Evolutionary conservation across 2,797 vertebrate species (phyloP).

Genomic region (Thunnus albacares): DNA sequence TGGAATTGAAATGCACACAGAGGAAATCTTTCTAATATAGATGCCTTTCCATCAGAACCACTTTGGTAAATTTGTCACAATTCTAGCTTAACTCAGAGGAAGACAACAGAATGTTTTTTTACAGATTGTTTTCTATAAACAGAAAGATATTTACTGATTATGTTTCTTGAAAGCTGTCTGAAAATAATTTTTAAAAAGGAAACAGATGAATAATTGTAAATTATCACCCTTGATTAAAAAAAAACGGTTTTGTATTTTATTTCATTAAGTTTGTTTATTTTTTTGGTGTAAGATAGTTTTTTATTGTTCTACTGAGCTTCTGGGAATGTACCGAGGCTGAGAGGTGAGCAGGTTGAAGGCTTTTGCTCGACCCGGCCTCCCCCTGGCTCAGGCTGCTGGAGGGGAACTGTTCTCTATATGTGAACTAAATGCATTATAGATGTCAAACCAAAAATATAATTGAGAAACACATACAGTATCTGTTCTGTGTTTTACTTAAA

Average conservation of each 20-base stretch:
- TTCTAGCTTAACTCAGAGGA: constrained; percentile 74
- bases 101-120: constrained; percentile 84
- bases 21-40: constrained; percentile 47
- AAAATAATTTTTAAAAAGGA: constrained; percentile 65
- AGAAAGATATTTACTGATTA: constrained; percentile 76
- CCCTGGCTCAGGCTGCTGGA: constrained; percentile 40
- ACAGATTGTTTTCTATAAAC: constrained; percentile 85
- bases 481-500: constrained; percentile 59
- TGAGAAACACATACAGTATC: constrained; percentile 62
- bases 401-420: constrained; percentile 72
- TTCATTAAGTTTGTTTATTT: constrained; percentile 40
- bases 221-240: constrained; percentile 51
- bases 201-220: constrained; percentile 67
- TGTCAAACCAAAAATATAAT: constrained; percentile 88
- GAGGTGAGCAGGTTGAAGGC: constrained; percentile 48
- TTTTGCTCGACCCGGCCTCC: constrained; percentile 31
- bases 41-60: constrained; percentile 69
- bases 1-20: constrained; percentile 36
- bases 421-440: constrained; percentile 82
- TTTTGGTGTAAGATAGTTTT: constrained; percentile 77
- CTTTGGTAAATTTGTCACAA: constrained; percentile 67
- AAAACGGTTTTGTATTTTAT: constrained; percentile 68
- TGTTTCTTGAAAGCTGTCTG: constrained; percentile 78
- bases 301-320: constrained; percentile 73
- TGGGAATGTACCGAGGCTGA: constrained; percentile 71